phyloP scores from a whole-genome alignment of 1,140 invertebrate genomes.

The Drosophila grimshawi region DNA sequence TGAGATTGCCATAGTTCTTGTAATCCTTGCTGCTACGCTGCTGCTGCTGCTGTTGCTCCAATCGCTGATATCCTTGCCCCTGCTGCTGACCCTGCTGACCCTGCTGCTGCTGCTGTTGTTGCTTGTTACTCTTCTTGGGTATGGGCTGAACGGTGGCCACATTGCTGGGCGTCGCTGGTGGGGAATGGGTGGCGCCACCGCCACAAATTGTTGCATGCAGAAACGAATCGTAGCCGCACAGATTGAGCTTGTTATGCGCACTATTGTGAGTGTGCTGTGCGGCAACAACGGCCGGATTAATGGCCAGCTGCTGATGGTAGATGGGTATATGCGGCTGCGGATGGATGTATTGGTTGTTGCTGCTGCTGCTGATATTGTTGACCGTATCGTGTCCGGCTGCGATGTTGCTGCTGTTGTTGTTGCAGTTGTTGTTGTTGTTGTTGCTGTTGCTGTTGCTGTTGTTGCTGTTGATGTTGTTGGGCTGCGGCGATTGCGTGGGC shows the following conservation, averaged over 20 bases:
- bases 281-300: slow-evolving; percentile 81
- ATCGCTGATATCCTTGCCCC: slow-evolving; percentile 67
- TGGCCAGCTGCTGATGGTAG: slow-evolving; percentile 83
- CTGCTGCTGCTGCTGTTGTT: slow-evolving; percentile 37
- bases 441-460: slow-evolving; percentile 50
- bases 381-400: slow-evolving; percentile 44
- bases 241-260: slow-evolving; percentile 85
- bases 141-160: slow-evolving; percentile 80
- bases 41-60: slow-evolving; percentile 46
- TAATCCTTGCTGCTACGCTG: slow-evolving; percentile 69
- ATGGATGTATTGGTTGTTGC: slow-evolving; percentile 80
- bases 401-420: slow-evolving; percentile 32
- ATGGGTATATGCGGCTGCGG: slow-evolving; percentile 85
- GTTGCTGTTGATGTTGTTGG: slow-evolving; percentile 42
- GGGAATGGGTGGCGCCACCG: slow-evolving; percentile 64
- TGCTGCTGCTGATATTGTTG: slow-evolving; percentile 55
- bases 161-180: slow-evolving; percentile 65
- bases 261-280: slow-evolving; percentile 76
- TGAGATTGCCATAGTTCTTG: slow-evolving; percentile 80
- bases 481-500: slow-evolving; percentile 56
- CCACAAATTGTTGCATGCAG: slow-evolving; percentile 86
- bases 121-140: slow-evolving; percentile 55
- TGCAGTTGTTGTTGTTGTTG: slow-evolving; percentile 17
- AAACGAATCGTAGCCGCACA: slow-evolving; percentile 87
- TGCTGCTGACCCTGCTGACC: slow-evolving; percentile 37